Conservation (phyloP, 2,113 vertebrate species). For the Trichechus manatus region DNA sequence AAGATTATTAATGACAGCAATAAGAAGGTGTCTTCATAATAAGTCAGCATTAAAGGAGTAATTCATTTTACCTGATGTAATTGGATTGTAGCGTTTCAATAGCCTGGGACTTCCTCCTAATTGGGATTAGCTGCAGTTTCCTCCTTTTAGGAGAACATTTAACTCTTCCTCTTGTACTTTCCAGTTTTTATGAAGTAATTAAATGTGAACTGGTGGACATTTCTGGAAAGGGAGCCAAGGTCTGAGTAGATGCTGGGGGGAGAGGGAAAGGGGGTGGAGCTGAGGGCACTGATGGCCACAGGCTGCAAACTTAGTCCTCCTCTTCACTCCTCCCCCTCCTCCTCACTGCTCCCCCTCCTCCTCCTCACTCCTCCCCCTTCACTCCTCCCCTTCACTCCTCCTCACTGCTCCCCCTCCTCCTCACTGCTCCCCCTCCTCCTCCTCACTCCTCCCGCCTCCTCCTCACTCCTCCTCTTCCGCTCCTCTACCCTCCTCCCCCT, state of each 20-base stretch:
- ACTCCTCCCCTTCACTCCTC: rapidly evolving
- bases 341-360: neutral
- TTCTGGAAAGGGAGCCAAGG: slow-evolving; percentile 86
- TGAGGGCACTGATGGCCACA: rapidly evolving
- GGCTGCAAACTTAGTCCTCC: neutral
- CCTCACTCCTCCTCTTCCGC: too few species aligned
- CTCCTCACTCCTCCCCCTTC: rapidly evolving
- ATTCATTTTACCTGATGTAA: slow-evolving; percentile 93
- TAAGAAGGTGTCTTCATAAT: slow-evolving; percentile 95
- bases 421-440: too few species aligned
- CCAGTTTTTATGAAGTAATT: slow-evolving; percentile 88
- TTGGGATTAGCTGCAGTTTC: slow-evolving; percentile 90
- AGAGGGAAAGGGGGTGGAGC: neutral
- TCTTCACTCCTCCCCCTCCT: rapidly evolving
- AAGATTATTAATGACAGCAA: slow-evolving; percentile 98
- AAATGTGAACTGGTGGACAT: slow-evolving; percentile 84
- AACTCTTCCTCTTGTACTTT: slow-evolving; percentile 88
- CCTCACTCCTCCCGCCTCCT: neutral
- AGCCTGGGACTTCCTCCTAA: slow-evolving; percentile 92
- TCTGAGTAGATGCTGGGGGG: slow-evolving; percentile 80
- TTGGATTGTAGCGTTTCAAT: slow-evolving; percentile 93
- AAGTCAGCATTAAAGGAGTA: slow-evolving; percentile 95
- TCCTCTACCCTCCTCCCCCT: too few species aligned
- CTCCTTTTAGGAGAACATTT: slow-evolving; percentile 89
- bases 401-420: too few species aligned